Conservation (phyloP, 2,113 vertebrate genomes). For the Istiophorus platypterus region DNA sequence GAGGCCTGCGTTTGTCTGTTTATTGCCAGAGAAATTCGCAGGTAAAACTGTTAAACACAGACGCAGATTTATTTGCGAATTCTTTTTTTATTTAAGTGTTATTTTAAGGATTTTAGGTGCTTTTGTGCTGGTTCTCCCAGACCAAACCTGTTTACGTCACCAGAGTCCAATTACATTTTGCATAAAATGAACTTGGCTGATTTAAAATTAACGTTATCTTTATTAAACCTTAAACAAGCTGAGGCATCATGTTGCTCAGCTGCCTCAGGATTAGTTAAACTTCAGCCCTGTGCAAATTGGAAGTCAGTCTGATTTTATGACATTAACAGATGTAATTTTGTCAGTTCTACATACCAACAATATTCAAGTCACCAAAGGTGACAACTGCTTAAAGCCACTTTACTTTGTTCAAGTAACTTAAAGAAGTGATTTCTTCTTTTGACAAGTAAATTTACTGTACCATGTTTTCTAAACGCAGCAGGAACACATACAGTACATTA, state of each 20-base stretch:
- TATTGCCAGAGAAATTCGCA: constrained; percentile 1
- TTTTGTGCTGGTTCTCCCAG: too few species aligned
- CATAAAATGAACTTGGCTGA: background rate
- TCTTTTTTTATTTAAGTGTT: background rate
- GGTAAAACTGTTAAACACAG: background rate
- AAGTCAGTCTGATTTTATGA: background rate
- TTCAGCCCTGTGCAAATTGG: background rate
- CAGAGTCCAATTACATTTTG: background rate
- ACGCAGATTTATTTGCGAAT: background rate
- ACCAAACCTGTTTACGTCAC: background rate
- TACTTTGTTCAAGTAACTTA: background rate
- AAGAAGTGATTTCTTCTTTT: constrained; percentile 17
- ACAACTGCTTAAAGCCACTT: background rate
- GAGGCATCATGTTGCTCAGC: background rate
- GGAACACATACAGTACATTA: background rate
- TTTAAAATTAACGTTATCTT: background rate
- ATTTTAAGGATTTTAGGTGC: background rate
- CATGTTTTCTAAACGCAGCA: background rate
- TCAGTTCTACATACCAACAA: background rate
- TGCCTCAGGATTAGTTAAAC: constrained; percentile 3
- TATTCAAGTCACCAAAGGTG: background rate
- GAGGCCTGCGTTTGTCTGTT: constrained; percentile 19
- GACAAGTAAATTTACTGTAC: background rate
- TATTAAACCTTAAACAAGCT: background rate
- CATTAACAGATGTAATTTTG: background rate